These are phyloP conservation scores for Cecropterus lyciades DNA, from an alignment of 1,140 invertebrate species.

Conservation along the genomic window DNA sequence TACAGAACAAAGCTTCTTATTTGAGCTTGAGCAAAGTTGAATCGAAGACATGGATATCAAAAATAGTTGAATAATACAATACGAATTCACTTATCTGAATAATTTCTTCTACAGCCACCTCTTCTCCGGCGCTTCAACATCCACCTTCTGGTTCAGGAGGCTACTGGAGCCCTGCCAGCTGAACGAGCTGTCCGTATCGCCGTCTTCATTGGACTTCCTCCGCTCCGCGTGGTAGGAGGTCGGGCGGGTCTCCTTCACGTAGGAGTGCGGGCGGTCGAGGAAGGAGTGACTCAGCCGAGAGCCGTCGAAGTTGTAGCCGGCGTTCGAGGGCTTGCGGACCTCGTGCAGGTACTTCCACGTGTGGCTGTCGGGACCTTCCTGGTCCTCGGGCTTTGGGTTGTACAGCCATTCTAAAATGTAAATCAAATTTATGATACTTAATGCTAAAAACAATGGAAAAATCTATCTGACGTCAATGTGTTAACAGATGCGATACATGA, in stretches of 20 bases:
- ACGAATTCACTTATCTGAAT: constrained; percentile 17
- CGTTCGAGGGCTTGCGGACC: constrained; percentile 72
- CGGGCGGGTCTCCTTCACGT: constrained; percentile 43
- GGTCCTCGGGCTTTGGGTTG: constrained; percentile 56
- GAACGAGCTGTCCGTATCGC: constrained; percentile 74
- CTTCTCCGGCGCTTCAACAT: constrained; percentile 1
- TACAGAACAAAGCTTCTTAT: too few species aligned
- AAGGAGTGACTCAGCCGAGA: constrained; percentile 53
- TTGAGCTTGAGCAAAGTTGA: too few species aligned
- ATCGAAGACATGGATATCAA: too few species aligned
- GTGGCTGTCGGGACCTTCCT: constrained; percentile 58
- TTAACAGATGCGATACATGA: too few species aligned
- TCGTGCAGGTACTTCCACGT: constrained; percentile 69
- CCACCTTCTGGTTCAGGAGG: constrained; percentile 44
- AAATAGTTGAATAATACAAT: neutral
- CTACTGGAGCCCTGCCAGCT: constrained; percentile 70
- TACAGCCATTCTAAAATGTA: constrained; percentile 70
- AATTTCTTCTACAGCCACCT: constrained; percentile 10
- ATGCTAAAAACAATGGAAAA: neutral
- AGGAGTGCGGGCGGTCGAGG: constrained; percentile 45
- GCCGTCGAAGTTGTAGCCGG: constrained; percentile 64
- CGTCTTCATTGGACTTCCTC: constrained; percentile 55
- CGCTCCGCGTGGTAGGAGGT: constrained; percentile 43
- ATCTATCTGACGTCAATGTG: too few species aligned
- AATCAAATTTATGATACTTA: neutral